A percentile compares a stretch with the other conserved stretches of the same genome.
Conservation (phyloP, 1,140 invertebrate genomes). For the Cyclargus thomasi region DNA sequence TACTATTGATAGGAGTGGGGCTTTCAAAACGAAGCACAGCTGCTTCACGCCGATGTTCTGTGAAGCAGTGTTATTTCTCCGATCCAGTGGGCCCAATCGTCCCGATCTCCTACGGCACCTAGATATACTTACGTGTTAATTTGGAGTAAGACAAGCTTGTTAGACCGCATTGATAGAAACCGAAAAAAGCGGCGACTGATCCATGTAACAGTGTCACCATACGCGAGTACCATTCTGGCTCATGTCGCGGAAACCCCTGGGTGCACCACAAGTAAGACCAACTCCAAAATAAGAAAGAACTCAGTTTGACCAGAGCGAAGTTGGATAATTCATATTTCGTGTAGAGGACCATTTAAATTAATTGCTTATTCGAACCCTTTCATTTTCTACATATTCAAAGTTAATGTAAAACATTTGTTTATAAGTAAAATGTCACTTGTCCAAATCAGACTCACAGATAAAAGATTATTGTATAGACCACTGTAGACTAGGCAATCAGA, state of each 20-base stretch:
- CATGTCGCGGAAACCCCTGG: constrained; percentile 23
- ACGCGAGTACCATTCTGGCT: constrained; percentile 66
- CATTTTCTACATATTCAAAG: neutral
- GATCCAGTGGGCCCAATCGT: no score
- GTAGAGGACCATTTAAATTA: neutral
- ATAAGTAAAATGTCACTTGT: no score
- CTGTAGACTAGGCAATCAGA: no score
- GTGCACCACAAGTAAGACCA: constrained; percentile 41
- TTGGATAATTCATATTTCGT: constrained; percentile 33
- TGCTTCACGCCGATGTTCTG: no score
- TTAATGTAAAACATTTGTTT: neutral
- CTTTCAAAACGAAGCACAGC: no score
- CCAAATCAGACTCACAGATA: no score
- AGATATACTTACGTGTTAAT: constrained; percentile 43
- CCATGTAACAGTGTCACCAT: constrained; percentile 66
- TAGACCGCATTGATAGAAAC: constrained; percentile 61
- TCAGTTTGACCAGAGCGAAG: constrained; percentile 40
- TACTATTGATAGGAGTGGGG: no score
- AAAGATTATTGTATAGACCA: no score
- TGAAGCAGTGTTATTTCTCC: no score
- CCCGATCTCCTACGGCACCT: no score
- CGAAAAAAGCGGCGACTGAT: constrained; percentile 49
- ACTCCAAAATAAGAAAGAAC: constrained; percentile 54
- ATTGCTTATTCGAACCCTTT: neutral
- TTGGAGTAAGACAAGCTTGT: constrained; percentile 29